A percentile compares a stretch with the other conserved stretches of the same genome.
Conservation (phyloP, 2,113 vertebrate genomes). For the Clupea harengus region DNA sequence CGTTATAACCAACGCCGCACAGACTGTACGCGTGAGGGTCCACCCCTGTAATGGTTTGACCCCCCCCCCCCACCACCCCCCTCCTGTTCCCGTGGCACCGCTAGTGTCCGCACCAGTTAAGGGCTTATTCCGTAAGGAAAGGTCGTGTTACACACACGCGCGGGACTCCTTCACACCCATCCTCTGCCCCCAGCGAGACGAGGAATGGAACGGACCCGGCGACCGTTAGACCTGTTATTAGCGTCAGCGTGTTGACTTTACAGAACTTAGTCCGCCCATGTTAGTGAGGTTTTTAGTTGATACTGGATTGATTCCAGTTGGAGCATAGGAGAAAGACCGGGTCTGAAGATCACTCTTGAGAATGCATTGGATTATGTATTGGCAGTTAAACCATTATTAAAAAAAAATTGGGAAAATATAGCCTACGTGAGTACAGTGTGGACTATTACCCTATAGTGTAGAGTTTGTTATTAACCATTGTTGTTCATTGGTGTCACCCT, state of each 20-base stretch:
- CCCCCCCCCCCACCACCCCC: neutral
- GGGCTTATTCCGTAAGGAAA: neutral
- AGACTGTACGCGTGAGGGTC: neutral
- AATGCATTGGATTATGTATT: neutral
- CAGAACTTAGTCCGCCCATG: neutral
- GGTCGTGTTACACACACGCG: neutral
- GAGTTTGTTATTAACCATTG: neutral
- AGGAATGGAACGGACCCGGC: neutral
- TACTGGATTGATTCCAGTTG: neutral
- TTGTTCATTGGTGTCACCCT: neutral
- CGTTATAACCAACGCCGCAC: too few relatives aligned
- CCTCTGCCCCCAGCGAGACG: neutral
- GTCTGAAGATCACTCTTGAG: neutral
- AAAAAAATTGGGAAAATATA: neutral
- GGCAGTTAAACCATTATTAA: neutral
- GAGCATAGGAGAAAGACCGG: neutral
- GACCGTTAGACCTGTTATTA: neutral
- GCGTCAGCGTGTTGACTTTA: conserved; percentile 23
- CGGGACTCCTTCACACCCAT: neutral
- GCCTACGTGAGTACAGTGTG: neutral
- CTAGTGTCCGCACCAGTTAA: conserved; percentile 15
- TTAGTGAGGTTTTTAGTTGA: neutral
- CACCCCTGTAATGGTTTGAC: conserved; percentile 18
- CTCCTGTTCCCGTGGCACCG: neutral
- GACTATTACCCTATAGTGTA: neutral